Evolutionary conservation across 1,140 invertebrate species (phyloP).

Genomic region (Leptopilina boulardi): DNA sequence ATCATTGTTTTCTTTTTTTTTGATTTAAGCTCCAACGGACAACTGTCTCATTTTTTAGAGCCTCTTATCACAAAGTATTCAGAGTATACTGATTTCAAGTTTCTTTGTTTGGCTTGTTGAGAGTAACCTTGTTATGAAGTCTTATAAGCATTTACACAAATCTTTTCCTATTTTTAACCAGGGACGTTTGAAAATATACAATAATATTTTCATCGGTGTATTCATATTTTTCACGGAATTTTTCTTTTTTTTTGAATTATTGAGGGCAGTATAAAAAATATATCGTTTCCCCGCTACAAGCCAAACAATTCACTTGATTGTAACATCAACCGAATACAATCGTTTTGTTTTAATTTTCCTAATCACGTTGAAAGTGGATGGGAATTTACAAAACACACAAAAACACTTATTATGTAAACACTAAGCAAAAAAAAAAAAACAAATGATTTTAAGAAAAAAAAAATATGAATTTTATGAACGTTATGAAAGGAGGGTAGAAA

Average conservation of each 20-base stretch:
- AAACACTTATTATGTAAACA: background rate
- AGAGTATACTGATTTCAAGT: constrained; percentile 51
- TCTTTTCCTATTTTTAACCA: constrained; percentile 38
- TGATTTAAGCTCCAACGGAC: constrained; percentile 41
- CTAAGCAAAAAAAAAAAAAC: background rate
- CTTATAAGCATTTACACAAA: constrained; percentile 54
- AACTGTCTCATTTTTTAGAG: constrained; percentile 61
- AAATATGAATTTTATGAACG: background rate
- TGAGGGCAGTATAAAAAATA: constrained; percentile 72
- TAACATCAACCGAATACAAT: constrained; percentile 33
- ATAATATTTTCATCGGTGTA: background rate
- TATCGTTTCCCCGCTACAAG: constrained; percentile 43
- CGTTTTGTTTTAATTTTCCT: constrained; percentile 34
- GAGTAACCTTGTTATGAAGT: constrained; percentile 56
- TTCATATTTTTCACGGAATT: no score
- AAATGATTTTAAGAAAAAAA: background rate
- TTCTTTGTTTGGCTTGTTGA: constrained; percentile 51
- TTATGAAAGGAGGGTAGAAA: no score
- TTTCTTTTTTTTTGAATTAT: background rate
- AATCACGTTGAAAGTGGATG: constrained; percentile 29
- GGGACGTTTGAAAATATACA: background rate
- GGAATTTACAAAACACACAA: constrained; percentile 30
- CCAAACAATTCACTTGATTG: constrained; percentile 32
- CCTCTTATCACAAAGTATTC: constrained; percentile 65
- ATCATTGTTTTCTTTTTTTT: constrained; percentile 26